Base-by-base conservation (phyloP, 23 tunicate genomes). In the Trididemnum clinides region DNA sequence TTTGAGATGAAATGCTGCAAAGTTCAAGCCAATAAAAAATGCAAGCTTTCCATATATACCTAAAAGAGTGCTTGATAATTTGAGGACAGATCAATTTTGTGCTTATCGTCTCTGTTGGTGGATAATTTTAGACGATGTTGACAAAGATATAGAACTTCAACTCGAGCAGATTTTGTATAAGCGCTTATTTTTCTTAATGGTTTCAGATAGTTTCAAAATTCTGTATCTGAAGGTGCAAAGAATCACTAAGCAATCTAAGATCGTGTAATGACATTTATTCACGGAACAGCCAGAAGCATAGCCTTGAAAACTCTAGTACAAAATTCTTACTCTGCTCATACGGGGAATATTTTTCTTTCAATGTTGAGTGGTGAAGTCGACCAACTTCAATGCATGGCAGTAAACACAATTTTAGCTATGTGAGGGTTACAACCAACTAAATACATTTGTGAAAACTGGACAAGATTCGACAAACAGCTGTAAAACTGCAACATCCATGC, bases 281-380 rank as follows among this genome's bases (percentile, higher is more conserved):
- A 28, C 5, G 33, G 21, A 7, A 15, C 10, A 44, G 15, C 54
- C 54, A 44, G 54, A 44, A 44, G 15, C 54, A 44, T 44, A 44
- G 78, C 78, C 7, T 22, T 71, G 19, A 19, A 28, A 19, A 31
- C n/a, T 28, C 38, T 71, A 4, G 22, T 26, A 28, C 33, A 18
- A 26, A 71, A 71, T 28, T 28, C 78, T 26, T 71, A 26, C 29
- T 71, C 19, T 71, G 78, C 78, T 26, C 78, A 71, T 33, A 39
- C 78, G 18, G 78, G 29, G 29, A 71, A 71, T 29, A 34, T 71
- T 28, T 18, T 71, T 19, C 78, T 71, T 33, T 28, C 50, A 71
- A 71, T 71, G 78, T 34, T 71, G 19, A n/a, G 78, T 22, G n/a
- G n/a, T n/a, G n/a, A n/a, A n/a, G n/a, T n/a, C n/a, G n/a, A n/a